phyloP scores from a whole-genome alignment of 2,888 invertebrate genomes.

The Leucophora obtusa region DNA sequence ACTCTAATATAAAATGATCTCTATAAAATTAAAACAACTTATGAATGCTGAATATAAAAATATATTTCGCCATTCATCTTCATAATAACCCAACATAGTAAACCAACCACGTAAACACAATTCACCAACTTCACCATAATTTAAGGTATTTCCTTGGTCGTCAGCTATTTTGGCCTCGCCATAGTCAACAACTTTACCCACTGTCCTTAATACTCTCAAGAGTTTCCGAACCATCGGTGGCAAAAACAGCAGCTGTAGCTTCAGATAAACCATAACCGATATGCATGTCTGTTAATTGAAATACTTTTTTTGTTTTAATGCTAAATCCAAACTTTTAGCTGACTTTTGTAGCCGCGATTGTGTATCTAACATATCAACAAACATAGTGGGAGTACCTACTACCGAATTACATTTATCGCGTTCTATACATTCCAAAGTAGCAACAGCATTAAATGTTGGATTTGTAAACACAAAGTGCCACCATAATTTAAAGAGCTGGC shows the following conservation, averaged over 20 bases:
- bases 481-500: conserved; percentile 81
- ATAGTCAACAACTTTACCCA: conserved; percentile 80
- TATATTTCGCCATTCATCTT: conserved; percentile 84
- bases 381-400: conserved; percentile 91
- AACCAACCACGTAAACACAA: conserved; percentile 84
- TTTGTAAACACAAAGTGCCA: conserved; percentile 81
- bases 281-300: conserved; percentile 79
- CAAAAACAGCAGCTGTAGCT: conserved; percentile 79
- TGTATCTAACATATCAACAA: conserved; percentile 84
- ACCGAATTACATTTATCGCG: conserved; percentile 84
- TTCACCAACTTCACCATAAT: conserved; percentile 84
- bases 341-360: conserved; percentile 78
- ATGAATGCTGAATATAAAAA: too few relatives aligned
- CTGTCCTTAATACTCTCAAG: conserved; percentile 78
- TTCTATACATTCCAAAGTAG: conserved; percentile 82
- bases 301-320: conserved; percentile 78
- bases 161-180: conserved; percentile 82
- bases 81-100: conserved; percentile 86
- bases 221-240: conserved; percentile 79
- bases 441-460: conserved; percentile 81
- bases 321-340: conserved; percentile 79
- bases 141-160: conserved; percentile 81
- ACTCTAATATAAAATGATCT: conserved; percentile 81
- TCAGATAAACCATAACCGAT: conserved; percentile 81
- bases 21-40: too few relatives aligned